Percentiles rank a stretch among this genome's conserved stretches.
phyloP scores from a whole-genome alignment of 2,888 invertebrate genomes.

The Hemaris fuciformis region DNA sequence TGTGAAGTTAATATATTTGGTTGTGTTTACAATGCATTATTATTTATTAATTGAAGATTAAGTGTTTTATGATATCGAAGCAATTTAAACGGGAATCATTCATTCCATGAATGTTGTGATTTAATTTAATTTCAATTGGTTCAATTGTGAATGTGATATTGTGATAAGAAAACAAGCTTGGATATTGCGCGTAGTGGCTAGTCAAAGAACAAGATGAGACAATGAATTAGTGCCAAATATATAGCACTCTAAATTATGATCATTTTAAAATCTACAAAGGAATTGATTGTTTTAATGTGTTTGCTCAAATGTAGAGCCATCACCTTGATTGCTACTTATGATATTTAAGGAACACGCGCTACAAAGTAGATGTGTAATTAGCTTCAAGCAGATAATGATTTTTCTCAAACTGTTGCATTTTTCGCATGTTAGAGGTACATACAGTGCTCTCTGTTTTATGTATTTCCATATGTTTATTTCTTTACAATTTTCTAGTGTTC shows the following conservation, averaged over 20 bases:
- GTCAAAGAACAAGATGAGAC: slow-evolving; percentile 50
- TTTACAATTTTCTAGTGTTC: not conserved
- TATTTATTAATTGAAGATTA: not conserved
- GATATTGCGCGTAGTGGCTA: slow-evolving; percentile 49
- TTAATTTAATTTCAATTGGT: slow-evolving; percentile 43
- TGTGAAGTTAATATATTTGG: slow-evolving; percentile 38
- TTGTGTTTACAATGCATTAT: slow-evolving; percentile 43
- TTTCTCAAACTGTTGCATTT: slow-evolving; percentile 10
- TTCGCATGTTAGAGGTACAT: not conserved
- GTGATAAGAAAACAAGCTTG: slow-evolving; percentile 32
- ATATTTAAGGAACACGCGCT: slow-evolving; percentile 25
- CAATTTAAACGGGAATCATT: slow-evolving; percentile 34
- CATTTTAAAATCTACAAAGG: slow-evolving; percentile 32
- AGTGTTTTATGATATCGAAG: slow-evolving; percentile 36
- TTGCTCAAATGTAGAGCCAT: slow-evolving; percentile 41
- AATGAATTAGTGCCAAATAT: slow-evolving; percentile 66
- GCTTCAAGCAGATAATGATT: slow-evolving; percentile 26
- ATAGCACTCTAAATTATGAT: slow-evolving; percentile 54
- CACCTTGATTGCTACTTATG: slow-evolving; percentile 33
- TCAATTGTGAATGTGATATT: slow-evolving; percentile 49
- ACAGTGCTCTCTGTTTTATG: not conserved
- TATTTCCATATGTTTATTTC: not conserved
- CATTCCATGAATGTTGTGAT: slow-evolving; percentile 58
- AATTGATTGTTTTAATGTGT: slow-evolving; percentile 42
- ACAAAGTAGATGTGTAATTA: slow-evolving; percentile 19